Conservation (phyloP, 2,888 invertebrate species). For the Calliopum simillimum region DNA sequence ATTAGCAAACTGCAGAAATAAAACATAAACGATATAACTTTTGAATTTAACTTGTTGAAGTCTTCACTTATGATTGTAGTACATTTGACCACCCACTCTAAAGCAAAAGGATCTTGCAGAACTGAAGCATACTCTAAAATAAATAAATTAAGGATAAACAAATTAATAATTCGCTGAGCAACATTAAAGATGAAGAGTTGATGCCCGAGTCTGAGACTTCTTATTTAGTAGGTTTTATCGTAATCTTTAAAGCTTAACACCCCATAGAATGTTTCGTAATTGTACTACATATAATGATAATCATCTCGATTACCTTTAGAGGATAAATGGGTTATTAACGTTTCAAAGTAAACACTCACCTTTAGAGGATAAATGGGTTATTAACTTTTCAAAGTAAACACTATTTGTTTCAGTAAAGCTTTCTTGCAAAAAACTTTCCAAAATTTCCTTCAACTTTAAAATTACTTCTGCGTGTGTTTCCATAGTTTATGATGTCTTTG, state of each 20-base stretch:
- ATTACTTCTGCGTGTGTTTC: conserved; percentile 48
- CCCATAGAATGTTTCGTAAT: too few species aligned
- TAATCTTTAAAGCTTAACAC: too few species aligned
- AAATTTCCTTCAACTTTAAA: conserved; percentile 54
- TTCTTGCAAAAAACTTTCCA: conserved; percentile 57
- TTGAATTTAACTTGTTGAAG: conserved; percentile 64
- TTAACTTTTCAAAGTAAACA: conserved; percentile 75
- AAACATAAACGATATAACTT: conserved; percentile 73
- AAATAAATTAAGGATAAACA: conserved; percentile 25
- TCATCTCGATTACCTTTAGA: conserved; percentile 57
- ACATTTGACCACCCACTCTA: conserved; percentile 68
- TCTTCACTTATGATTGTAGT: conserved; percentile 63
- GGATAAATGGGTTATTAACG: conserved; percentile 72
- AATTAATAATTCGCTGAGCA: conserved; percentile 8
- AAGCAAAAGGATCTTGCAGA: conserved; percentile 62
- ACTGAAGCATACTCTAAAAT: conserved; percentile 62
- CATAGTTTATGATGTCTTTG: conserved; percentile 44
- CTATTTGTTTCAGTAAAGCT: conserved; percentile 67
- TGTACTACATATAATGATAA: too few species aligned
- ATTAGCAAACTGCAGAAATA: conserved; percentile 74
- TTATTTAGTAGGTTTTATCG: too few species aligned
- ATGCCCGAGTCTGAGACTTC: too few species aligned
- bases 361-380: conserved; percentile 72
- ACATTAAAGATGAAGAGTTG: too few species aligned
- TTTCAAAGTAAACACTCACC: conserved; percentile 58